Evolutionary conservation across 2,797 vertebrate species (phyloP), one percentile per base, ranked within the genome.

Genomic region (Threskiornis aethiopicus): DNA sequence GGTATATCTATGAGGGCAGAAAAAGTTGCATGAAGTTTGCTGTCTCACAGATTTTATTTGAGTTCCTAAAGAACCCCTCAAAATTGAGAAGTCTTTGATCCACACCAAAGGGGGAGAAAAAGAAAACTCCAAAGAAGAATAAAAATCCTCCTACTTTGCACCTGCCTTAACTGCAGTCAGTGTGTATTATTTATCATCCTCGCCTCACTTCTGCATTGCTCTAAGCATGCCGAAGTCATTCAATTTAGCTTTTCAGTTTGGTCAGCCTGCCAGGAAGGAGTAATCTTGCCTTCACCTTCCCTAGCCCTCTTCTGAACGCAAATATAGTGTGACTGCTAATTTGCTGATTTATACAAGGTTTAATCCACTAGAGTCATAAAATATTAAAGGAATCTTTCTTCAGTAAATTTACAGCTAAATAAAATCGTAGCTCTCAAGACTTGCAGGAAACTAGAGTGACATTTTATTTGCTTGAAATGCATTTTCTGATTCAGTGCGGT

Each of bases 51-150:
- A 69, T 87, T 93, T 76, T 82, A 66, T 42, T 76, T 47, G 79
- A 97, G 94, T 75, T 95, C 73, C 54, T 69, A 35, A 88, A 96
- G 95, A 95, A 72, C 16, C 19, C 64, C 41, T 46, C 41, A 69
- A 94, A 94, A 89, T 19, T 52, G 33, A 85, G 71, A 72, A 57
- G 51, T 39, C 95, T 98, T 97, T 98, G 97, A 98, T 97, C 88
- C 80, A 92, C 59, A 96, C 58, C 93, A 90, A 93, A 95, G 61
- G 70, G 59, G 96, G 79, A 91, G 41, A 94, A 88, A 89, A 84
- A 84, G 81, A 72, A 94, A 96, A 97, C 97, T 97, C 98, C 97
- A 98, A 98, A 98, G 97, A 94, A 81, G 42, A 97, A 95, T 64
- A 79, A 96, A 96, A 93, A 93, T 94, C 87, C 71, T 80, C 35